phyloP scores from a whole-genome alignment of 92 coral and sea anemone genomes.

The Paragorgia papillata region DNA sequence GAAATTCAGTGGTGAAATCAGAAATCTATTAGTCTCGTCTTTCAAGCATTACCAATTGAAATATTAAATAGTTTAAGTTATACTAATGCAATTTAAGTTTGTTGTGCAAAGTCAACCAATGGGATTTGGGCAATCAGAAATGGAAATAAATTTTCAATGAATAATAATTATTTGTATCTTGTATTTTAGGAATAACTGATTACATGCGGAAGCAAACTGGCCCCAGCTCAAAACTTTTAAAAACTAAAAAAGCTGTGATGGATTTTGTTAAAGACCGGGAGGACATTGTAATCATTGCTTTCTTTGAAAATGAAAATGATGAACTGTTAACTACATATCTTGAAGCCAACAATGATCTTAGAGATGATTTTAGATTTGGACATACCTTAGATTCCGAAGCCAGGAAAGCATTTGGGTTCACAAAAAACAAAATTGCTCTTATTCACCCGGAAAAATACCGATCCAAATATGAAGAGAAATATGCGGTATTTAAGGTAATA shows the following conservation, averaged over 20 bases:
- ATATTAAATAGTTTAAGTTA: no score
- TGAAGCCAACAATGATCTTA: conserved; percentile 88
- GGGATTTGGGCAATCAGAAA: no score
- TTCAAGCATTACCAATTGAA: no score
- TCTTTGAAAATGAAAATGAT: conserved; percentile 79
- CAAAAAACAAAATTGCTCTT: conserved; percentile 77
- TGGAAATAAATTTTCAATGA: not conserved
- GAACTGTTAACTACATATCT: conserved; percentile 75
- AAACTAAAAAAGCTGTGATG: conserved; percentile 76
- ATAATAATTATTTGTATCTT: not conserved
- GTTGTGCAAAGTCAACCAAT: no score
- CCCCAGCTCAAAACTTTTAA: conserved; percentile 83
- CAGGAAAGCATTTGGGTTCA: conserved; percentile 77
- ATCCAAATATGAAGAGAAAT: conserved; percentile 86
- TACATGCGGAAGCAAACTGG: conserved; percentile 95
- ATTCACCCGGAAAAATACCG: conserved; percentile 88
- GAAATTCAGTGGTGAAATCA: no score
- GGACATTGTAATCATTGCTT: conserved; percentile 82
- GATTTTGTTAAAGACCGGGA: conserved; percentile 86
- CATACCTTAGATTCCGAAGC: conserved; percentile 94
- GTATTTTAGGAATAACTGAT: conserved; percentile 62
- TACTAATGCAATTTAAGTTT: no score
- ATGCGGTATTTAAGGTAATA: conserved; percentile 80
- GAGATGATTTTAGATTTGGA: conserved; percentile 86
- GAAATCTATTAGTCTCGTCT: no score